A percentile compares a stretch with the other conserved stretches of the same genome.
Conservation (phyloP, 2,113 vertebrate genomes). For the Campylorhamphus procurvoides region DNA sequence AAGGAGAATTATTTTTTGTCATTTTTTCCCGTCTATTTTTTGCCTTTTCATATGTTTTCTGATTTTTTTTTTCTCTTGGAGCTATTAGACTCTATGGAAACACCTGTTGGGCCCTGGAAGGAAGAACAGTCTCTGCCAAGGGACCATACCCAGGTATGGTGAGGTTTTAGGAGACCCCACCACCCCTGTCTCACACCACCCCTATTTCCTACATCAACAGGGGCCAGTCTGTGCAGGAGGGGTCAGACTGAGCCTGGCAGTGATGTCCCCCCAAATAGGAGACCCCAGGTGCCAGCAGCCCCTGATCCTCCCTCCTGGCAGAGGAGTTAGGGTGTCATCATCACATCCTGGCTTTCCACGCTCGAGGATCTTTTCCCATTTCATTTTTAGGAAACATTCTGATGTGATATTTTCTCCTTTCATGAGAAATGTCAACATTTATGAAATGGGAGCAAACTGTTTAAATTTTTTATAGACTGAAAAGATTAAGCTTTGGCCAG, state of each 20-base stretch:
- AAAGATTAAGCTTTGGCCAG: slow-evolving; percentile 26
- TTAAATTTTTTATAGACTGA: slow-evolving; percentile 59
- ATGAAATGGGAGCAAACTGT: slow-evolving; percentile 36
- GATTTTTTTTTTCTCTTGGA: not conserved
- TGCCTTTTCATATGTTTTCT: no score
- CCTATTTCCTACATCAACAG: fast-evolving
- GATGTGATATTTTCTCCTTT: not conserved
- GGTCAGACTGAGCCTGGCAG: not conserved
- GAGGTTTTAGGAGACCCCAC: not conserved
- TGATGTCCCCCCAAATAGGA: no score
- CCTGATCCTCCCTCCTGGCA: not conserved
- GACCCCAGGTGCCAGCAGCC: not conserved
- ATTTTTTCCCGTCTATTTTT: not conserved
- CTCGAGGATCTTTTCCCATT: not conserved
- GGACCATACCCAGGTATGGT: fast-evolving
- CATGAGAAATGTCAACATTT: not conserved
- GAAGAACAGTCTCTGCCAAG: not conserved
- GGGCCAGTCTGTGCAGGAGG: not conserved
- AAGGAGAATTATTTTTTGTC: not conserved
- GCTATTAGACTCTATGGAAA: not conserved
- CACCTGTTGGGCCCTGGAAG: not conserved
- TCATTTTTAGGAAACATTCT: not conserved
- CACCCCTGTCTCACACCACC: not conserved
- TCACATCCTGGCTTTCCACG: not conserved
- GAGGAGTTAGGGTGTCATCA: not conserved